Conservation (phyloP, 2,113 vertebrate genomes). For the Bambusicola thoracicus region DNA sequence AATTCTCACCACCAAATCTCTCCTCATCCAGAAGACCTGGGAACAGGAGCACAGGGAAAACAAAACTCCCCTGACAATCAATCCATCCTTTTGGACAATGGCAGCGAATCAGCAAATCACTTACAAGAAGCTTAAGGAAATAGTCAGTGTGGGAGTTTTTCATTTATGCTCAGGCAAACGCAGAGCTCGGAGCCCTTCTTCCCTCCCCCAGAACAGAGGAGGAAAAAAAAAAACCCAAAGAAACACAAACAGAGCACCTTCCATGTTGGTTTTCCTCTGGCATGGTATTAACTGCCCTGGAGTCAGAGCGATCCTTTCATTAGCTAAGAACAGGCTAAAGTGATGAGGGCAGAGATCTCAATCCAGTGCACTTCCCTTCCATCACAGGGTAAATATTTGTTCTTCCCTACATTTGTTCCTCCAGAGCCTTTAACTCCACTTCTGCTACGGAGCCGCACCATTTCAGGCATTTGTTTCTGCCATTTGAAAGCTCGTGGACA, state of each 20-base stretch:
- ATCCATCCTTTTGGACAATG: background rate
- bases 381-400: constrained; percentile 41
- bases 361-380: background rate
- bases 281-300: background rate
- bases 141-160: background rate
- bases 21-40: background rate
- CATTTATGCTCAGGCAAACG: background rate
- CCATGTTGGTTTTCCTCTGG: background rate
- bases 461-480: background rate
- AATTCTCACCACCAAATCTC: background rate
- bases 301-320: constrained; percentile 1
- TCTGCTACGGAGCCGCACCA: background rate
- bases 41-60: background rate
- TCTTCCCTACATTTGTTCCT: background rate
- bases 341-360: background rate
- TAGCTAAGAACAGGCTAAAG: background rate
- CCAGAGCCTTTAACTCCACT: background rate
- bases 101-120: background rate
- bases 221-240: background rate
- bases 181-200: background rate
- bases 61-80: background rate
- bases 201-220: background rate
- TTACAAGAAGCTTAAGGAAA: background rate
- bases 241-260: background rate
- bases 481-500: constrained; percentile 18